A percentile compares a stretch with the other conserved stretches of the same genome.
Evolutionary conservation across 2,797 vertebrate genomes (phyloP).

Genomic region (Phylloscopus collybita): DNA sequence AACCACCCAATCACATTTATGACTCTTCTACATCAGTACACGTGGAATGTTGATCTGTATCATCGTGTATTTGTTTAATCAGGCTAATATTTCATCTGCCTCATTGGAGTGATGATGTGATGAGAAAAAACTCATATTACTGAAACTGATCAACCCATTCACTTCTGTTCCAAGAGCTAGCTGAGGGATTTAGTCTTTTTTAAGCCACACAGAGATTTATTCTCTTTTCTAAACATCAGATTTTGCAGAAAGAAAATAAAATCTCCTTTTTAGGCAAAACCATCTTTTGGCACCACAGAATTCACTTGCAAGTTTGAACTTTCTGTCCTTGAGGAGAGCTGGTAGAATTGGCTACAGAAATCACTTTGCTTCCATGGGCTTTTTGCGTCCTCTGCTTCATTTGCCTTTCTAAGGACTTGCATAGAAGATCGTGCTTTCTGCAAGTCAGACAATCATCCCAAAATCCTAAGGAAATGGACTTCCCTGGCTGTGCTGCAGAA

Average conservation of each 20-base stretch:
- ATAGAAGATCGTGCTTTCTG: slow-evolving; percentile 3
- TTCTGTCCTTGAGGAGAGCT: background rate
- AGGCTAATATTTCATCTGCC: slow-evolving; percentile 61
- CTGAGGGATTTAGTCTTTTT: background rate
- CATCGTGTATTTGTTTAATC: slow-evolving; percentile 29
- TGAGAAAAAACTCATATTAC: slow-evolving; percentile 17
- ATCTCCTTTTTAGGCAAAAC: background rate
- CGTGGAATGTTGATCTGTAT: background rate
- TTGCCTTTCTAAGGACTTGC: background rate
- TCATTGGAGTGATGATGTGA: background rate
- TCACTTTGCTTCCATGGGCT: background rate
- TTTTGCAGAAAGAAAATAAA: slow-evolving; percentile 11
- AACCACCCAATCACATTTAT: slow-evolving; percentile 6
- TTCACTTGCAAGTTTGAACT: background rate
- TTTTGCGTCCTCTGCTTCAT: background rate
- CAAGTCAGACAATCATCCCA: background rate
- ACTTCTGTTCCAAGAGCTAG: slow-evolving; percentile 6
- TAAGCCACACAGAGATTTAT: background rate
- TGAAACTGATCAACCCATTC: slow-evolving; percentile 5
- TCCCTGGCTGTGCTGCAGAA: slow-evolving; percentile 4
- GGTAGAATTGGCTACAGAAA: background rate
- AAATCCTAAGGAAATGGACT: slow-evolving; percentile 54
- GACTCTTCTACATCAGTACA: slow-evolving; percentile 44
- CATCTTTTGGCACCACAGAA: background rate
- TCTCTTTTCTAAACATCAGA: background rate